phyloP scores from a whole-genome alignment of 2,113 vertebrate genomes.

The Dascyllus trimaculatus region DNA sequence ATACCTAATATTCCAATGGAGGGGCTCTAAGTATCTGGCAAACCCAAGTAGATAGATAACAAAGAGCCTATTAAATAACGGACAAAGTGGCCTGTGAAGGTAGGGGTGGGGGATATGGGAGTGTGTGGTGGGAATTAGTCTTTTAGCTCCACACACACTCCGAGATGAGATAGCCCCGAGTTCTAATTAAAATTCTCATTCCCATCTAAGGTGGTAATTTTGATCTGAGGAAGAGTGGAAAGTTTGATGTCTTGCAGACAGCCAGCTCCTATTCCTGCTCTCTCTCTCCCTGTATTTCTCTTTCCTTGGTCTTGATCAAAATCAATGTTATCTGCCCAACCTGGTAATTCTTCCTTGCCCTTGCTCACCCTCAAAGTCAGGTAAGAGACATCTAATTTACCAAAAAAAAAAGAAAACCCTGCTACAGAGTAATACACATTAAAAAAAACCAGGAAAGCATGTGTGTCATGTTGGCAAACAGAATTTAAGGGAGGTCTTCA shows the following conservation, averaged over 20 bases:
- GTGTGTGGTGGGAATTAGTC: conserved; percentile 75
- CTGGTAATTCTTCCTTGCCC: conserved; percentile 62
- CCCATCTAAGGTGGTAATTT: conserved; percentile 81
- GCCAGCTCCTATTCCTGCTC: conserved; percentile 16
- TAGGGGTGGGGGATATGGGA: conserved; percentile 63
- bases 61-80: conserved; percentile 82
- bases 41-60: conserved; percentile 81
- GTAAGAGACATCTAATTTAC: conserved; percentile 46
- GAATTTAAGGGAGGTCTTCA: too few species aligned
- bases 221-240: conserved; percentile 77
- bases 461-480: too few species aligned
- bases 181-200: conserved; percentile 84
- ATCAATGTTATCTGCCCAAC: conserved; percentile 73
- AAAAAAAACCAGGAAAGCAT: neutral
- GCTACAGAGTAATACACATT: conserved; percentile 23
- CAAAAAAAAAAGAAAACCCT: conserved; percentile 4
- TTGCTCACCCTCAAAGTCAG: conserved; percentile 64
- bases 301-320: conserved; percentile 63
- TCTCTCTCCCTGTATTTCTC: conserved; percentile 34
- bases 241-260: conserved; percentile 73
- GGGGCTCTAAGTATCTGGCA: conserved; percentile 80
- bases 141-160: conserved; percentile 78
- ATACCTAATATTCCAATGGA: conserved; percentile 79
- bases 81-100: conserved; percentile 79
- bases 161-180: conserved; percentile 79